Conservation (phyloP, 1,140 invertebrate genomes). For the Drosophila fuyamai region DNA sequence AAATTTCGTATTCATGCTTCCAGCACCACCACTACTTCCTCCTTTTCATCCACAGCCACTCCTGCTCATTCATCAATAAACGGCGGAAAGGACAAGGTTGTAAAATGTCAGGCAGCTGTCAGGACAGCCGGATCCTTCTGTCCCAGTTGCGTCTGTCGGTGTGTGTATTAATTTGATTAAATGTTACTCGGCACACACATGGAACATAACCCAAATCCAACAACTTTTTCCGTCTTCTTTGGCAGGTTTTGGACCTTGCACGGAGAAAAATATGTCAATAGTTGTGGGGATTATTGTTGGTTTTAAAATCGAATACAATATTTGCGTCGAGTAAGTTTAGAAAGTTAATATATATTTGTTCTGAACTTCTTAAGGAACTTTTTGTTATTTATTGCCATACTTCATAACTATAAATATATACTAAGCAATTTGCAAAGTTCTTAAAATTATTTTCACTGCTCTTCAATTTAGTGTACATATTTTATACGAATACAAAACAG, state of each 20-base stretch:
- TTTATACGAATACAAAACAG: not conserved
- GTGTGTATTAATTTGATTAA: constrained; percentile 75
- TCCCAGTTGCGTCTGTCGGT: constrained; percentile 30
- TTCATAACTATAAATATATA: too few relatives aligned
- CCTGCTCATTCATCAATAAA: constrained; percentile 63
- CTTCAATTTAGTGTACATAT: too few relatives aligned
- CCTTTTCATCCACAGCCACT: constrained; percentile 5
- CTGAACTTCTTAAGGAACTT: too few relatives aligned
- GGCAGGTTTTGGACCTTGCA: constrained; percentile 3
- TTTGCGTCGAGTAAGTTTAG: too few relatives aligned
- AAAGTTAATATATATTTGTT: too few relatives aligned
- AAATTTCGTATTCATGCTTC: constrained; percentile 49
- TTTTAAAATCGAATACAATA: too few relatives aligned
- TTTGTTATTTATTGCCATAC: too few relatives aligned
- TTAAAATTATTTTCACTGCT: too few relatives aligned
- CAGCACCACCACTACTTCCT: constrained; percentile 11
- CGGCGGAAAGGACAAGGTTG: constrained; percentile 45
- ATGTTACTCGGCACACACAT: constrained; percentile 61
- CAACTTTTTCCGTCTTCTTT: constrained; percentile 27
- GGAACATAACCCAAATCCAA: constrained; percentile 56
- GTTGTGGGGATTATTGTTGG: too few relatives aligned
- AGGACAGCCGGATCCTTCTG: constrained; percentile 34
- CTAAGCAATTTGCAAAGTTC: too few relatives aligned
- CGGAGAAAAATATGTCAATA: not conserved
- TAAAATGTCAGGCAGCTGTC: constrained; percentile 66